phyloP scores from a whole-genome alignment of 2,888 invertebrate genomes.

The Cordylochernes scorpioides region DNA sequence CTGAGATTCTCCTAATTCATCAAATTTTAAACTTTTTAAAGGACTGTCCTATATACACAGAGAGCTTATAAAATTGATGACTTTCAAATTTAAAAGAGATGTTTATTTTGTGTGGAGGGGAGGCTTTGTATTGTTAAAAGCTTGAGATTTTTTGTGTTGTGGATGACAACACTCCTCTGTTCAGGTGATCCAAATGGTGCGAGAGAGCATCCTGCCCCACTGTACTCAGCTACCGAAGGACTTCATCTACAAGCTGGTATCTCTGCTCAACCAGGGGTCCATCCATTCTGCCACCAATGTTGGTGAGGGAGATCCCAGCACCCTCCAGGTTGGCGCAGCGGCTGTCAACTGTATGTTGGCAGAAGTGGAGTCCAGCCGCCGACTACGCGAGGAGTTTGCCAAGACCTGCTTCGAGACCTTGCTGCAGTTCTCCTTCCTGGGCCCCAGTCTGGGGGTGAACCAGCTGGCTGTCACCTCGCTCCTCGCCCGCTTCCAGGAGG shows the following conservation, averaged over 20 bases:
- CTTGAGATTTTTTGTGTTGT: constrained; percentile 3
- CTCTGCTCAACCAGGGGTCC: constrained; percentile 55
- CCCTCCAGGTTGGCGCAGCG: too few species aligned
- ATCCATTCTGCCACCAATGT: constrained; percentile 35
- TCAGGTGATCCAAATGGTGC: constrained; percentile 43
- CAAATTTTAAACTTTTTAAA: too few species aligned
- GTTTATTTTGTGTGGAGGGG: not conserved
- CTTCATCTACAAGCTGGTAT: constrained; percentile 53
- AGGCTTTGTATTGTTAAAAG: not conserved
- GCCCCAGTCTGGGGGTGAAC: constrained; percentile 26
- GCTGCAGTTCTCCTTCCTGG: constrained; percentile 49
- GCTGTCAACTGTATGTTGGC: not conserved
- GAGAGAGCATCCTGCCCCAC: constrained; percentile 54
- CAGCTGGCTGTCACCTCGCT: constrained; percentile 57
- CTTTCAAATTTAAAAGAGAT: not conserved
- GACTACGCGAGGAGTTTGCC: constrained; percentile 77
- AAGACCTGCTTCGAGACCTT: constrained; percentile 85
- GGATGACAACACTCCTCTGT: constrained; percentile 18
- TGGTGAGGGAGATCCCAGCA: too few species aligned
- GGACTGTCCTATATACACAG: too few species aligned
- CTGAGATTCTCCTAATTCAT: too few species aligned
- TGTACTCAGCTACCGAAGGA: constrained; percentile 47
- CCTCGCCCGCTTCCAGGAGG: constrained; percentile 71
- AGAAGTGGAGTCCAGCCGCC: constrained; percentile 34
- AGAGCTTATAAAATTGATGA: too few species aligned